These are phyloP conservation scores for Dione vanillae DNA, from an alignment of 2,888 invertebrate species.

Conservation along the genomic window DNA sequence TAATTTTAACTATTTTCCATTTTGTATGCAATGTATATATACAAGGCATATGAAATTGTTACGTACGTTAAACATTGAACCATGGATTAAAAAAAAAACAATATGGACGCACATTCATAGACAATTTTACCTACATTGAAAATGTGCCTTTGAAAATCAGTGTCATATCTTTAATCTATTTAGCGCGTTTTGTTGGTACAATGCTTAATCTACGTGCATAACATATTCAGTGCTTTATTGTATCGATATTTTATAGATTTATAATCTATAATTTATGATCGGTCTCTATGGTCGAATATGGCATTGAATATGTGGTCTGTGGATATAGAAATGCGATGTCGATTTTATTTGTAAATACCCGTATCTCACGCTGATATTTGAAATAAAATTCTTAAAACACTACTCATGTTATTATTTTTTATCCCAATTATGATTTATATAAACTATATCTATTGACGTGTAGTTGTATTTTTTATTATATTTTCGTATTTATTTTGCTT, in stretches of 20 bases:
- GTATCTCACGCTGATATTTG: constrained; percentile 73
- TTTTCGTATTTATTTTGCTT: too few relatives aligned
- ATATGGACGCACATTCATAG: constrained; percentile 19
- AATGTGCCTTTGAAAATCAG: constrained; percentile 25
- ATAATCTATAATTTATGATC: not conserved
- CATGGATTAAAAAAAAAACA: constrained; percentile 5
- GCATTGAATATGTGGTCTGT: constrained; percentile 26
- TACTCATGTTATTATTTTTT: constrained; percentile 47
- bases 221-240: constrained; percentile 2
- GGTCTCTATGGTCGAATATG: not conserved
- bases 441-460: too few relatives aligned
- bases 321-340: constrained; percentile 27
- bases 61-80: constrained; percentile 25
- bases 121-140: constrained; percentile 16
- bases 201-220: constrained; percentile 25
- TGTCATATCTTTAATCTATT: constrained; percentile 19
- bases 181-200: constrained; percentile 22
- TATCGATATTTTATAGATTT: constrained; percentile 3
- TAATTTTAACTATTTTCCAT: constrained; percentile 20
- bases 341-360: constrained; percentile 71
- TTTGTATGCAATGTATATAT: constrained; percentile 16
- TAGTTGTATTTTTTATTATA: too few relatives aligned
- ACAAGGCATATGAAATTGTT: constrained; percentile 14
- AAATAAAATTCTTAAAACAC: constrained; percentile 73
- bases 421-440: not conserved